Base-by-base conservation (phyloP, 1,140 invertebrate genomes). In the Belonocnema kinseyi region DNA sequence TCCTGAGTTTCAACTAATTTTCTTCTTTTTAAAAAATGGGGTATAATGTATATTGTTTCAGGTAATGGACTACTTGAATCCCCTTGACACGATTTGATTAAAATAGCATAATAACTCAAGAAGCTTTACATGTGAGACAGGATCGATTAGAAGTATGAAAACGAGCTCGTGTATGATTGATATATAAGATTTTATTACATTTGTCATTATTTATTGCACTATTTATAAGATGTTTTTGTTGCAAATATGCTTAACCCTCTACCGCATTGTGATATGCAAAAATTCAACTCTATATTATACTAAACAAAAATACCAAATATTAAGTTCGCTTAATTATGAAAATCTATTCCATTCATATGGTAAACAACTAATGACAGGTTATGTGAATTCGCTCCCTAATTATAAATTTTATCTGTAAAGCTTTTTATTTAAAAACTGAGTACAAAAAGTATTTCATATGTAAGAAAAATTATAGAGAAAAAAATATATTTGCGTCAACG, bases 51-150 rank as follows among this genome's bases (percentile, higher is more conserved):
- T 77, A 58, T 33, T 16, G 19, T 88, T 87, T 50, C 81, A 88
- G 86, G 77, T 83, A 86, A 82, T 77, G 81, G 83, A 85, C 77
- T 82, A 79, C 73, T 75, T 46, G 33, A 61, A 79, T 77, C 74
- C 80, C 82, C 78, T 85, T 73, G 76, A 75, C 78, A 83, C 79
- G 76, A 82, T 61, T 79, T 80, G 80, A 80, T 83, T 79, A 85
- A 86, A 85, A 84, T 88, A 83, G 78, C 77, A 81, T 74, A 86
- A 40, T 81, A 85, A 86, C 50, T 76, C 73, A 78, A 84, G 82
- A 89, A 86, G 88, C 88, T 90, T 90, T 88, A 87, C 82, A 83
- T 88, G 82, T 88, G 83, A 85, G 75, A 78, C 77, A 82, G 75
- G 58, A 83, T 77, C 80, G 75, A 61, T 54, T 74, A 46, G 73